Evolutionary conservation across 30 jellyfish, hydroid and myxozoan genomes (phyloP).

Genomic region (Aurelia aurita): DNA sequence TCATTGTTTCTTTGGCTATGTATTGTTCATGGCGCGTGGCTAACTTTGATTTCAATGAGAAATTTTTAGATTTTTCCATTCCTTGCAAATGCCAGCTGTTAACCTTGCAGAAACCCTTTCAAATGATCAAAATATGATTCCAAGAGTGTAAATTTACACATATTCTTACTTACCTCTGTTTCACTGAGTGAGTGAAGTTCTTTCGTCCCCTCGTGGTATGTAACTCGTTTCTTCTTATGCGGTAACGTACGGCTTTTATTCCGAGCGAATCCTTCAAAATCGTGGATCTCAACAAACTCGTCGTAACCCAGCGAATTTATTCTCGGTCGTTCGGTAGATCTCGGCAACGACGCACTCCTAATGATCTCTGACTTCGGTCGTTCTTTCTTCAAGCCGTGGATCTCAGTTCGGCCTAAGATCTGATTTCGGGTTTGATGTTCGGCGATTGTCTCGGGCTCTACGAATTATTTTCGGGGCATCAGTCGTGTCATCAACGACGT

Average conservation of each 20-base stretch:
- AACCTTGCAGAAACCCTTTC: too few species aligned
- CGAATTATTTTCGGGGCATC: conserved; percentile 64
- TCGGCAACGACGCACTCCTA: conserved; percentile 61
- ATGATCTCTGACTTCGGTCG: conserved; percentile 56
- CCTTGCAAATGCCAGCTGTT: too few species aligned
- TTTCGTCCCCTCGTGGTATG: conserved; percentile 58
- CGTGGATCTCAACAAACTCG: conserved; percentile 63
- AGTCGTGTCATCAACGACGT: conserved; percentile 44
- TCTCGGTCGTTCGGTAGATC: conserved; percentile 54
- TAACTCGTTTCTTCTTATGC: conserved; percentile 57
- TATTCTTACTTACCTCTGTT: conserved; percentile 21
- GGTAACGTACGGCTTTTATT: conserved; percentile 55
- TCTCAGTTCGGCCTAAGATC: conserved; percentile 70
- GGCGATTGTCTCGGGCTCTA: conserved; percentile 42
- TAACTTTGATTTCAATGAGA: too few species aligned
- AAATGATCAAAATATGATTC: too few species aligned
- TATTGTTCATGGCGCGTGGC: too few species aligned
- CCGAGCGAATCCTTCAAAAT: conserved; percentile 37
- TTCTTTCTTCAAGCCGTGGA: conserved; percentile 21
- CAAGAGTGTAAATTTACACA: too few species aligned
- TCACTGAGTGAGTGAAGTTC: conserved; percentile 38
- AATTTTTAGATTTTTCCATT: too few species aligned
- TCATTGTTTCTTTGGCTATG: too few species aligned
- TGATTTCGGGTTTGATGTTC: conserved; percentile 70
- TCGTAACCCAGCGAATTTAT: conserved; percentile 59